phyloP scores from a whole-genome alignment of 2,888 invertebrate genomes.

The Eremobia ochroleuca region DNA sequence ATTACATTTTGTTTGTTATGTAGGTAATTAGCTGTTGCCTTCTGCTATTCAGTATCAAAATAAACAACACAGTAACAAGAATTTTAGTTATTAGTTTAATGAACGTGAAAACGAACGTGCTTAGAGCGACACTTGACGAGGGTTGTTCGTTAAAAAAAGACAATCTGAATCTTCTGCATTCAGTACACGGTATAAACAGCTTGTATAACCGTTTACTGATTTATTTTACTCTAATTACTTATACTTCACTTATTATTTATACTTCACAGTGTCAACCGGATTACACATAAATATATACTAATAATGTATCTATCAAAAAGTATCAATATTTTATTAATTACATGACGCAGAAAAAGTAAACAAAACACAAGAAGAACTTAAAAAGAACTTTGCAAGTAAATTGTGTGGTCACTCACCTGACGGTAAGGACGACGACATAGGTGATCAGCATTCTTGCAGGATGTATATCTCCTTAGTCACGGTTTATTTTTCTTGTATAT shows the following conservation, averaged over 20 bases:
- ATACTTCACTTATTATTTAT: not conserved
- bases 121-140: constrained; percentile 73
- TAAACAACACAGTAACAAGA: constrained; percentile 11
- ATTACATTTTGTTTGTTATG: not conserved
- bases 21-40: not conserved
- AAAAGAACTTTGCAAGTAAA: constrained; percentile 40
- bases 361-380: constrained; percentile 4
- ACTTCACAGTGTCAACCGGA: not conserved
- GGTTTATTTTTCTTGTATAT: constrained; percentile 51
- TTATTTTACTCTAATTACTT: not conserved
- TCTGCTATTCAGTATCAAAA: not conserved
- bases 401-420: constrained; percentile 56
- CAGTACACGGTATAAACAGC: constrained; percentile 48
- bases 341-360: constrained; percentile 27
- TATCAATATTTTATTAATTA: constrained; percentile 2
- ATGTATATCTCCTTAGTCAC: constrained; percentile 30
- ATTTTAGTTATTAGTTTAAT: constrained; percentile 31
- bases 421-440: constrained; percentile 24
- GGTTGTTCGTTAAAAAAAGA: constrained; percentile 72
- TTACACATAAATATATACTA: not conserved
- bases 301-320: not conserved
- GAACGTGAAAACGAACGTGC: constrained; percentile 26
- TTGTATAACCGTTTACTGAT: not conserved
- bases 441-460: constrained; percentile 44
- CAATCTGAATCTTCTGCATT: constrained; percentile 68